Conservation (phyloP, 2,888 invertebrate genomes). For the Dicyrtoma fusca region DNA sequence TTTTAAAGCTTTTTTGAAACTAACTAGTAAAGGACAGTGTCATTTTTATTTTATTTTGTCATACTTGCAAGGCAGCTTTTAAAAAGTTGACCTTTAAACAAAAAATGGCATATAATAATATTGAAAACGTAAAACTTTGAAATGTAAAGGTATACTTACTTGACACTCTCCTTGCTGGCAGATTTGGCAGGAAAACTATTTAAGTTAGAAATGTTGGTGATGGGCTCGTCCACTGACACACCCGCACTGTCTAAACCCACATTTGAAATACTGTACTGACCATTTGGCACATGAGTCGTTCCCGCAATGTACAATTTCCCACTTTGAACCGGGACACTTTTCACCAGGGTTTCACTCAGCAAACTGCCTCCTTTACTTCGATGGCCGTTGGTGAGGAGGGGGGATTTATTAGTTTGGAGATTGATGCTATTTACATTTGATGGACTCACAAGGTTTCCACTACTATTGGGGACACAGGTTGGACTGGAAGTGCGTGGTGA, state of each 20-base stretch:
- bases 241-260: conserved; percentile 5
- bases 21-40: neutral
- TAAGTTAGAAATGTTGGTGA: neutral
- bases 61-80: neutral
- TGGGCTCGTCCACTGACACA: too few species aligned
- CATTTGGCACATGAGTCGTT: conserved; percentile 49
- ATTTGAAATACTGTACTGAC: conserved; percentile 42
- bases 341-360: neutral
- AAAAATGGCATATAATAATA: conserved; percentile 10
- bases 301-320: conserved; percentile 45
- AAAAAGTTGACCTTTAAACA: neutral
- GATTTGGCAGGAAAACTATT: conserved; percentile 44
- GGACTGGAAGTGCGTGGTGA: conserved; percentile 62
- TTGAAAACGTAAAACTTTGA: conserved; percentile 14
- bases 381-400: conserved; percentile 31
- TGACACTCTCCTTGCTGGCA: conserved; percentile 51
- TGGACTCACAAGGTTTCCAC: conserved; percentile 9
- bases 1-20: too few species aligned
- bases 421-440: neutral
- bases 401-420: conserved; percentile 16
- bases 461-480: conserved; percentile 59
- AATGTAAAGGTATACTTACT: conserved; percentile 47
- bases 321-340: conserved; percentile 29
- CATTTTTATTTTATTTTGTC: neutral
- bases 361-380: conserved; percentile 1